Evolutionary conservation across 1,140 invertebrate species (phyloP), one percentile per base, ranked within the genome.

Genomic region (Drosophila leontia): DNA sequence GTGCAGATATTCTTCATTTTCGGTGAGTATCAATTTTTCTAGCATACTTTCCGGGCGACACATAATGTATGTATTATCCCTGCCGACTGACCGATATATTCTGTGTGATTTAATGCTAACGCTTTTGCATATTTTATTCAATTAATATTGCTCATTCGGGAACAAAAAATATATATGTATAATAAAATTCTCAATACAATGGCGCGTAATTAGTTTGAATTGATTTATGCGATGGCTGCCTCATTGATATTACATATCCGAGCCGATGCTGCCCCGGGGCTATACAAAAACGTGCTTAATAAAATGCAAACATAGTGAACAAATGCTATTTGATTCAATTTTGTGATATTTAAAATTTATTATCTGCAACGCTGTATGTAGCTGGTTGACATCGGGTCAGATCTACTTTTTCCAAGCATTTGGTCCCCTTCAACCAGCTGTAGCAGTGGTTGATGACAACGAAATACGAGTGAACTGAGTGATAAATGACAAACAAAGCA

Each of bases 391-490:
- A 91, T 91, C 88, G 91, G 91, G 91, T 92, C 91, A 92, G 87
- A 92, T 92, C 80, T 92, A 67, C 69, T 84, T 60, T 75, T 64
- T 29, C 23, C 50, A 79, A 88, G 82, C 39, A 92, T 92, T 92
- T 92, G 91, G 91, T 92, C 91, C 91, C 91, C 91, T 92, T 92
- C 91, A 92, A 92, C 91, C 91, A 92, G 91, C 91, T 92, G 91
- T 92, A 92, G 82, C 91, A 92, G 91, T 91, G 75, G 59, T 92
- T 92, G 91, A 75, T 83, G 62, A 42, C 91, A 92, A 78, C 91
- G 71, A 78, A 76, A 23, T 29, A 39, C 70, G 15, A 35, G 34
- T 44, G 44, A 56, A 50, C 48, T n/a, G 23, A 23, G 65, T 56
- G 44, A 75, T 60, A 39, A 48, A 37, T 51, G 13, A 35, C 32